Evolutionary conservation across 2,797 vertebrate genomes (phyloP).

Genomic region (Vespertilio murinus): DNA sequence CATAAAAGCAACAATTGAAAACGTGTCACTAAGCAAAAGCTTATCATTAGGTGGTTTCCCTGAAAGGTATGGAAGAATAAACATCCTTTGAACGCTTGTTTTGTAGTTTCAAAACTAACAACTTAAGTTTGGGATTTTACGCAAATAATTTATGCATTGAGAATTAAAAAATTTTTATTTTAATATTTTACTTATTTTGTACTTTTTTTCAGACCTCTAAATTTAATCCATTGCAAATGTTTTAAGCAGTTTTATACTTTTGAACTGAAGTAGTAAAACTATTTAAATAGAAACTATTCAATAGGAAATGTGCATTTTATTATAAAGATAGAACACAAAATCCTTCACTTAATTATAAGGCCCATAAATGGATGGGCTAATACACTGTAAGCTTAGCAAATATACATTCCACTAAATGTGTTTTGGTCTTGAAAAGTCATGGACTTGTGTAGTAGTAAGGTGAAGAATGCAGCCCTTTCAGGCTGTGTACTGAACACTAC

Average conservation of each 20-base stretch:
- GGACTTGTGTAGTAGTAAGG: background rate
- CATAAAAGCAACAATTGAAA: background rate
- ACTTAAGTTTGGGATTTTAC: conserved; percentile 25
- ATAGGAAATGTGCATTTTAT: conserved; percentile 46
- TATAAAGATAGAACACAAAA: conserved; percentile 53
- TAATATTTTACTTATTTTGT: conserved; percentile 6
- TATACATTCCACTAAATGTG: background rate
- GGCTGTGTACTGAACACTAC: background rate
- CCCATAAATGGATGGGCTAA: background rate
- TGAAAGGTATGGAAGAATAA: background rate
- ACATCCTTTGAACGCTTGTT: background rate
- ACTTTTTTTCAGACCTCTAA: background rate
- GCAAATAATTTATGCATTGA: background rate
- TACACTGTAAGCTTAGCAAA: conserved; percentile 7
- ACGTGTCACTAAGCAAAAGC: background rate
- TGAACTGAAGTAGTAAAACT: conserved; percentile 14
- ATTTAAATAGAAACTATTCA: background rate
- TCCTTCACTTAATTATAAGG: conserved; percentile 39
- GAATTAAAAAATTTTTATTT: conserved; percentile 3
- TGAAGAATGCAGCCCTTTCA: background rate
- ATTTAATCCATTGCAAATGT: conserved; percentile 22
- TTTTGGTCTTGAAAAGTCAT: conserved; percentile 30
- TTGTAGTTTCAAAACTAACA: conserved; percentile 1
- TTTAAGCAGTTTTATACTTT: background rate
- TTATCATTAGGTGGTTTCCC: background rate